Evolutionary conservation across 2,797 vertebrate genomes (phyloP).

Genomic region (Micromesistius poutassou): DNA sequence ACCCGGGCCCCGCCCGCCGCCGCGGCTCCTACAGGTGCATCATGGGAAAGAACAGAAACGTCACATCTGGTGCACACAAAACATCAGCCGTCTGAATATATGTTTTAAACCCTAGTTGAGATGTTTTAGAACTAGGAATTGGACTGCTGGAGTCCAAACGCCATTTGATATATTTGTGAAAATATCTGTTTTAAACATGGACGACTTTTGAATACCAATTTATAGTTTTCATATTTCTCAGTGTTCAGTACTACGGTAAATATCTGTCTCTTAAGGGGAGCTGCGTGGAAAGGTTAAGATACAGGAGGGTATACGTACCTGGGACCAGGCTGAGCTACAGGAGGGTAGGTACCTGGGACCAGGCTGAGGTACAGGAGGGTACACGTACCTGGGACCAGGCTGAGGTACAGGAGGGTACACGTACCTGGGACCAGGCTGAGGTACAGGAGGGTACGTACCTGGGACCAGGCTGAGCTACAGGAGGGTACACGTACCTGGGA

Average conservation of each 20-base stretch:
- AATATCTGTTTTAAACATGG: not conserved
- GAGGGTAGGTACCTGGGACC: too few relatives aligned
- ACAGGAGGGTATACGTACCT: too few relatives aligned
- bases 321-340: too few relatives aligned
- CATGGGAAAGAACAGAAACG: not conserved
- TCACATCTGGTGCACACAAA: not conserved
- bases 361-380: too few relatives aligned
- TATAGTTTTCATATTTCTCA: not conserved
- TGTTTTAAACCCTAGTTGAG: too few relatives aligned
- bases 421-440: conserved; percentile 52
- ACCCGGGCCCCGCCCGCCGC: conserved; percentile 53
- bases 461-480: too few relatives aligned
- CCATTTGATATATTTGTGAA: too few relatives aligned
- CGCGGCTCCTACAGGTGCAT: not conserved
- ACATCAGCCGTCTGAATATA: not conserved
- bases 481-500: too few relatives aligned
- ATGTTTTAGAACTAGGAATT: too few relatives aligned
- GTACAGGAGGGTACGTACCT: conserved; percentile 45
- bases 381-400: too few relatives aligned
- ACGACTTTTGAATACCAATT: not conserved
- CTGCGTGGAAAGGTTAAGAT: not conserved
- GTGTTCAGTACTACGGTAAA: not conserved
- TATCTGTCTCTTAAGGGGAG: not conserved
- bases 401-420: too few relatives aligned
- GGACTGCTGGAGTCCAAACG: too few relatives aligned